These are phyloP conservation scores for Drosophila pegasa DNA, from an alignment of 2,888 invertebrate species.

Conservation along the genomic window DNA sequence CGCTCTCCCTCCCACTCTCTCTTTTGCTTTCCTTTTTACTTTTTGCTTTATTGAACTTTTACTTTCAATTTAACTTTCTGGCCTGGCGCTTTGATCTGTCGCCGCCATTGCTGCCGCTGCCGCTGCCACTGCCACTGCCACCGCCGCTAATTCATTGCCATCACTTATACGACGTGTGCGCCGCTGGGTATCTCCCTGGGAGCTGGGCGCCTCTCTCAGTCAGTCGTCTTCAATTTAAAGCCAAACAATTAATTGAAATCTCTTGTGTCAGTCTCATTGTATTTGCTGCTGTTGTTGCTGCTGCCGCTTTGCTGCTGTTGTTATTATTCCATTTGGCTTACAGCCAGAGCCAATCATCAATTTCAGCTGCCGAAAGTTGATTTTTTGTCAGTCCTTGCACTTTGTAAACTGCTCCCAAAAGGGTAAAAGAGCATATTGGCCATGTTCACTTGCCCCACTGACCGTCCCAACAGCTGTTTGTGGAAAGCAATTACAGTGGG, in stretches of 20 bases:
- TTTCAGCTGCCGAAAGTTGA: conserved; percentile 61
- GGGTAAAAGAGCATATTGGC: not conserved
- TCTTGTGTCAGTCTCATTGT: conserved; percentile 41
- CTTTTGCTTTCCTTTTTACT: conserved; percentile 22
- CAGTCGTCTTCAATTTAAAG: conserved; percentile 48
- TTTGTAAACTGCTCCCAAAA: conserved; percentile 13
- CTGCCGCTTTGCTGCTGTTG: conserved; percentile 9
- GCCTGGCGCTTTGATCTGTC: conserved; percentile 58
- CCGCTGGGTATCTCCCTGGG: conserved; percentile 14
- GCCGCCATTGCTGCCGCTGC: conserved; percentile 15
- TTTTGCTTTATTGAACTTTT: conserved; percentile 78
- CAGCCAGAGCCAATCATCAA: conserved; percentile 68
- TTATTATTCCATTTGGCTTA: conserved; percentile 22
- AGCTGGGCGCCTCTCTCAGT: conserved; percentile 6
- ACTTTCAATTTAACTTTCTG: conserved; percentile 78
- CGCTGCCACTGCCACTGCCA: conserved; percentile 35
- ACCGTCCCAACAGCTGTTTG: not conserved
- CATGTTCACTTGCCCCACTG: not conserved
- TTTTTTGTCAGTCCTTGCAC: conserved; percentile 46
- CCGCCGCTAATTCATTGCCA: conserved; percentile 63
- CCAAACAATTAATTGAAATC: conserved; percentile 77
- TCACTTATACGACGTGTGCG: conserved; percentile 67
- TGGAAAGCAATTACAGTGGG: conserved; percentile 4
- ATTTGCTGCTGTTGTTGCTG: conserved; percentile 24
- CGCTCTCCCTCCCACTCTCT: not conserved